phyloP scores from a whole-genome alignment of 2,888 invertebrate genomes.

The Blastobasis lacticolella region DNA sequence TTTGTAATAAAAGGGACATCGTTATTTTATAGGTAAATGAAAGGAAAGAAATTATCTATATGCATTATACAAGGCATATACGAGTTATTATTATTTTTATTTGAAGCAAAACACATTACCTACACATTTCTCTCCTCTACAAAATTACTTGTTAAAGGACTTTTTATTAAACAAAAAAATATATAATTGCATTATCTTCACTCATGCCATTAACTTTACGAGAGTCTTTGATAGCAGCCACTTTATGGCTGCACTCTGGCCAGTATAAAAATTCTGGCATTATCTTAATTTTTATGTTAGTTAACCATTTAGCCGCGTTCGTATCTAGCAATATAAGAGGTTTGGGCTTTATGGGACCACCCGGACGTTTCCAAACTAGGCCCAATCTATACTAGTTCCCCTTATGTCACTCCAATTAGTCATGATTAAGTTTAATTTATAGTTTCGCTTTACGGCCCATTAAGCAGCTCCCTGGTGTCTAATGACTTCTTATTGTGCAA shows the following conservation, averaged over 20 bases:
- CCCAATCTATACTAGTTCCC: slow-evolving; percentile 27
- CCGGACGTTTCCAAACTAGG: slow-evolving; percentile 32
- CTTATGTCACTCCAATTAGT: slow-evolving; percentile 61
- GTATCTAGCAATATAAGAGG: slow-evolving; percentile 48
- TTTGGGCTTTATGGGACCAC: slow-evolving; percentile 52
- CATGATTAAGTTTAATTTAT: slow-evolving; percentile 71
- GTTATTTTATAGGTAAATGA: background rate
- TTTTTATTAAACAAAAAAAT: too few relatives aligned
- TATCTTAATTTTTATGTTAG: slow-evolving; percentile 61
- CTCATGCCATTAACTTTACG: too few relatives aligned
- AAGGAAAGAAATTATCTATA: too few relatives aligned
- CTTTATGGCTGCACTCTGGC: too few relatives aligned
- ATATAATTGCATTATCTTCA: too few relatives aligned
- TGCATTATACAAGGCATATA: too few relatives aligned
- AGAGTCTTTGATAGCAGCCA: too few relatives aligned
- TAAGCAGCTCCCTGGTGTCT: slow-evolving; percentile 53
- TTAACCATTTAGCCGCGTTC: slow-evolving; percentile 44
- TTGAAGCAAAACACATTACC: background rate
- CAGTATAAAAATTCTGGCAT: slow-evolving; percentile 28
- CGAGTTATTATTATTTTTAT: background rate
- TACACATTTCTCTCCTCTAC: background rate
- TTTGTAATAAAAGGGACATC: too few relatives aligned
- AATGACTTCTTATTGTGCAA: slow-evolving; percentile 55
- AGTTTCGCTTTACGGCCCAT: slow-evolving; percentile 63
- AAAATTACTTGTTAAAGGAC: too few relatives aligned